These are phyloP conservation scores for Charaxes varanes DNA, from an alignment of 1,140 invertebrate genomes.

Conservation along the genomic window DNA sequence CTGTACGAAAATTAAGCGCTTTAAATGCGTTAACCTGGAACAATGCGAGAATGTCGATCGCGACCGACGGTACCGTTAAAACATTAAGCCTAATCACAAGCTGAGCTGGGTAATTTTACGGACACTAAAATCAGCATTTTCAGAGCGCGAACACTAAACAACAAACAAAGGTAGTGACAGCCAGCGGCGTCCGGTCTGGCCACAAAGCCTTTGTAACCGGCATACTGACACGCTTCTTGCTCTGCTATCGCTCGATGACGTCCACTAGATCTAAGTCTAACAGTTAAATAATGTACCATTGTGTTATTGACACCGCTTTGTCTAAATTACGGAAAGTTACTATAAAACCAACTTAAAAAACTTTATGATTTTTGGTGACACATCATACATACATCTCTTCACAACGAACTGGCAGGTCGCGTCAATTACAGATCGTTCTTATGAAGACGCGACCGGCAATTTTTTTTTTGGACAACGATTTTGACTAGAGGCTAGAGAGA, in stretches of 20 bases:
- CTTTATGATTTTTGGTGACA: too few species aligned
- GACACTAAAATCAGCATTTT: slow-evolving; percentile 57
- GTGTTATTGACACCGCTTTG: slow-evolving; percentile 60
- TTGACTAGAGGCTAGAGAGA: too few species aligned
- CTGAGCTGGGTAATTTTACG: slow-evolving; percentile 37
- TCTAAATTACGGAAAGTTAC: slow-evolving; percentile 67
- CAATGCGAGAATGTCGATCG: too few species aligned
- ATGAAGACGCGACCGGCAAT: too few species aligned
- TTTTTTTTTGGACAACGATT: too few species aligned
- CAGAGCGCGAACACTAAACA: slow-evolving; percentile 52
- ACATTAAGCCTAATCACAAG: slow-evolving; percentile 21
- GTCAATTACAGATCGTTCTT: too few species aligned
- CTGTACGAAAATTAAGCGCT: too few species aligned
- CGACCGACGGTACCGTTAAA: slow-evolving; percentile 18
- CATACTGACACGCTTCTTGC: slow-evolving; percentile 71
- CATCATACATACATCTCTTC: too few species aligned
- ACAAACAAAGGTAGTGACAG: slow-evolving; percentile 55
- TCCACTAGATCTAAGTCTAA: slow-evolving; percentile 66
- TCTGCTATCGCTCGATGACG: slow-evolving; percentile 69
- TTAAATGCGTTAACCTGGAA: too few species aligned
- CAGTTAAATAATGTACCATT: slow-evolving; percentile 64
- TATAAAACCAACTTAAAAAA: too few species aligned
- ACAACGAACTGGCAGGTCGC: too few species aligned
- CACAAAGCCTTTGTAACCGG: slow-evolving; percentile 66
- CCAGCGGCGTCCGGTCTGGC: slow-evolving; percentile 60